phyloP scores from a whole-genome alignment of 2,797 vertebrate genomes.

The Smutsia gigantea region DNA sequence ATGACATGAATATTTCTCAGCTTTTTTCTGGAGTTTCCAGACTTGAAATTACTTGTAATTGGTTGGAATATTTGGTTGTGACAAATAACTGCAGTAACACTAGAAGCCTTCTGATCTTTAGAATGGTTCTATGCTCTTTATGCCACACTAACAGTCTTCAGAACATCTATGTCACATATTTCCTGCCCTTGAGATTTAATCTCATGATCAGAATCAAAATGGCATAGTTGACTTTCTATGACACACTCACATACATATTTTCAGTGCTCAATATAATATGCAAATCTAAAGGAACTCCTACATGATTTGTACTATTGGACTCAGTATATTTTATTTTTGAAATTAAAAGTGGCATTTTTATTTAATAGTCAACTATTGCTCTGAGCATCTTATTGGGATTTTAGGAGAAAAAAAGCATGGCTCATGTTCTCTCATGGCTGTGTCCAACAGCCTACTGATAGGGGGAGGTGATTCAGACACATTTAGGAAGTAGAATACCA shows the following conservation, averaged over 20 bases:
- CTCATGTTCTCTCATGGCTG: fast-evolving
- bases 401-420: neutral
- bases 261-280: neutral
- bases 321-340: constrained; percentile 31
- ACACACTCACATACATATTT: neutral
- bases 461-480: neutral
- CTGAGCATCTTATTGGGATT: neutral
- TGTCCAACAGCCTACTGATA: neutral
- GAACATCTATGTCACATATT: neutral
- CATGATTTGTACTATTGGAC: neutral
- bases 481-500: neutral
- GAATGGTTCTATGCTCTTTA: neutral
- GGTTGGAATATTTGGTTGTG: neutral
- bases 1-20: neutral
- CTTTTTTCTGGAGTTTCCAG: neutral
- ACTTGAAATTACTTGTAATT: constrained; percentile 7
- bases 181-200: neutral
- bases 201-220: neutral
- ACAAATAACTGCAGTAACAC: neutral
- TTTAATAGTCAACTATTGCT: constrained; percentile 10
- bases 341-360: neutral
- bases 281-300: neutral
- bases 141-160: neutral
- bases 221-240: neutral
- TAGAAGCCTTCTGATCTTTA: constrained; percentile 13